Base-by-base conservation (phyloP, 2,797 vertebrate species). In the Delichon dasypus region DNA sequence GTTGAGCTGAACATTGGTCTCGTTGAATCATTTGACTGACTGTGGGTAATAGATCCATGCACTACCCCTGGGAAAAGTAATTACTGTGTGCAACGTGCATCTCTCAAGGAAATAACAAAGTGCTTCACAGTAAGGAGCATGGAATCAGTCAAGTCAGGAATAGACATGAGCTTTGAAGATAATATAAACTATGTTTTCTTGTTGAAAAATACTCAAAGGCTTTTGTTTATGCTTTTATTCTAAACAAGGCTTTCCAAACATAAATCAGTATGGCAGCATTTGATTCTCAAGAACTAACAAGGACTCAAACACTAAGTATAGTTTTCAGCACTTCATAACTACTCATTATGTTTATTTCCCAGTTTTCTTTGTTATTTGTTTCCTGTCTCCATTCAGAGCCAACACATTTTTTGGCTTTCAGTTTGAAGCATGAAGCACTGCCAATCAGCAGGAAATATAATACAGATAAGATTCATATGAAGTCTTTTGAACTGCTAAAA, bases 391-490 rank as follows among this genome's bases (percentile, higher is more conserved):
- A 60, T 90, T 97, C 77, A 53, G 70, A 97, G 97, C 96, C 97
- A 98, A 92, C 95, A 97, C 40, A 97, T 97, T 97, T 97, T 97
- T 98, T 98, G 97, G 97, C 97, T 97, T 97, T 94, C 74, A 80
- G 48, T 93, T 91, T 95, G 91, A 97, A 97, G 95, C n/a, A 8
- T 89, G 96, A 97, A 93, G 89, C 94, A 88, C 72, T 97, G 97
- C 96, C 97, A 98, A 97, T 98, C 97, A 97, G 95, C 94, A 97
- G 97, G 97, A 97, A 98, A 98, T 98, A 97, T 95, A 97, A 97
- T 96, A 97, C 96, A 97, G 97, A 98, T 98, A 98, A 98, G 97
- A 97, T 96, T 97, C 95, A 95, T 96, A 96, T 96, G 97, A 98
- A 97, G 89, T 96, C 97, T 97, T 98, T 98, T 98, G 97, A 98